phyloP scores from a whole-genome alignment of 2,888 invertebrate species.

The Serripes groenlandicus region DNA sequence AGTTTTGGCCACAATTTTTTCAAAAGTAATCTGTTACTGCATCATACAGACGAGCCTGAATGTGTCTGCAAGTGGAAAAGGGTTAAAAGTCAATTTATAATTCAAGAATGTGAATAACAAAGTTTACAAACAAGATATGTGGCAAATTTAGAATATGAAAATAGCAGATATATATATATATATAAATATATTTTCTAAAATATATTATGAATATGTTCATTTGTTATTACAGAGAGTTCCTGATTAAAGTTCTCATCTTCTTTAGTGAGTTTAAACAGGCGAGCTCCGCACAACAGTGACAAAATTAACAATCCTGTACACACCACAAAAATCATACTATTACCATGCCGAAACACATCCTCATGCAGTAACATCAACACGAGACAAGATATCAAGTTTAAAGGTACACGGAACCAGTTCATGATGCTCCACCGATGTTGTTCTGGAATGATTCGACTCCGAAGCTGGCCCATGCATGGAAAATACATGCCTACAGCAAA shows the following conservation, averaged over 20 bases:
- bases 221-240: slow-evolving; percentile 74
- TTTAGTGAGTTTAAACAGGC: slow-evolving; percentile 76
- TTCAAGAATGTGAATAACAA: too few relatives aligned
- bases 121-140: too few relatives aligned
- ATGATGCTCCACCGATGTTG: slow-evolving; percentile 88
- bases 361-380: slow-evolving; percentile 87
- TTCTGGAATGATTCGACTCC: slow-evolving; percentile 88
- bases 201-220: slow-evolving; percentile 82
- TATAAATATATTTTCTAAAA: too few relatives aligned
- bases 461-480: slow-evolving; percentile 88
- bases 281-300: slow-evolving; percentile 75
- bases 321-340: slow-evolving; percentile 83
- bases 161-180: too few relatives aligned
- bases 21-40: too few relatives aligned
- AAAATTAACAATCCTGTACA: slow-evolving; percentile 79
- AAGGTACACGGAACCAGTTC: slow-evolving; percentile 89
- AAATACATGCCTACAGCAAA: slow-evolving; percentile 89
- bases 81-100: too few relatives aligned
- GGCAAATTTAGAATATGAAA: too few relatives aligned
- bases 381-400: slow-evolving; percentile 88
- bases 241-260: slow-evolving; percentile 76
- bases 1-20: too few relatives aligned
- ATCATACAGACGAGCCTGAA: too few relatives aligned
- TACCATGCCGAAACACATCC: slow-evolving; percentile 87
- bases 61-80: too few relatives aligned